Evolutionary conservation across 1,140 invertebrate species (phyloP), one percentile per base, ranked within the genome.

Genomic region (Fopius arisanus): DNA sequence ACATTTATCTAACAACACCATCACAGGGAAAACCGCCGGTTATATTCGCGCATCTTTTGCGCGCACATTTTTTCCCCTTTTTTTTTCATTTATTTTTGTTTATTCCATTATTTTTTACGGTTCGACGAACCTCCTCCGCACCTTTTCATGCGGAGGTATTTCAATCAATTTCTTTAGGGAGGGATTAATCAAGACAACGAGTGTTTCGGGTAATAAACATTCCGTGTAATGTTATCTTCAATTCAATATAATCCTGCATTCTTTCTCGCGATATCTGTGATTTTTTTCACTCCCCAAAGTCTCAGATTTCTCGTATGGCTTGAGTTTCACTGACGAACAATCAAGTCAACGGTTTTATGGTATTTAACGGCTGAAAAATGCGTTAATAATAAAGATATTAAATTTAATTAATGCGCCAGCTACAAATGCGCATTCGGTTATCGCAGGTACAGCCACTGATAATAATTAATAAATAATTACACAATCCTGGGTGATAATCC

Each of bases 1-100:
- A 84, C 82, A 84, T 67, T 40, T 21, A 21, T 67, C 33, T 40
- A 40, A 67, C 37, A 19, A 21, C 31, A 67, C 31, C 23, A 19
- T 19, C 31, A 31, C 21, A 59, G 54, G 23, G 23, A 10, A 21
- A 21, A 21, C 54, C 54, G 54, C 54, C 21, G 54, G 54, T 23
- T 59, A 59, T 59, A 59, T 59, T 59, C 54, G 23, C 54, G 54
- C 54, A 26, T 59, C 21, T 59, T 59, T 59, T 23, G 54, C 54
- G 54, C 54, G 54, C 54, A 19, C 54, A 59, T 23, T 37, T 59
- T 59, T n/a, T n/a, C n/a, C n/a, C n/a, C n/a, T n/a, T n/a, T n/a
- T n/a, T n/a, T n/a, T n/a, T n/a, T n/a, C n/a, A n/a, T n/a, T n/a
- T n/a, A n/a, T n/a, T n/a, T 59, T 59, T 59, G 26, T 59, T 59